These are phyloP conservation scores for Periophthalmus modestus DNA, from an alignment of 2,113 vertebrate species.

Conservation along the genomic window DNA sequence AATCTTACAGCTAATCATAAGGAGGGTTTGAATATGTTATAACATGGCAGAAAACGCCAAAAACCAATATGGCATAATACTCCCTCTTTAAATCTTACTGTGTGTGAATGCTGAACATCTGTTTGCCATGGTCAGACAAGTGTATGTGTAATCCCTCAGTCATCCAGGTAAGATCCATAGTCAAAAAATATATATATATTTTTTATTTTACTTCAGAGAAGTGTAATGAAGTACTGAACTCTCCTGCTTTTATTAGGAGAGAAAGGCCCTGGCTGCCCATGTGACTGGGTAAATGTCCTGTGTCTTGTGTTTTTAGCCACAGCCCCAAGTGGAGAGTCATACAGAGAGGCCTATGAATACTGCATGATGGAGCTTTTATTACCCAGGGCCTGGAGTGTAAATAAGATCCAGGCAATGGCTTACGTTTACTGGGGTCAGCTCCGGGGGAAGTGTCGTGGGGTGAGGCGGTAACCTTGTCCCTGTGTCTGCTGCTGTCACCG, in stretches of 20 bases:
- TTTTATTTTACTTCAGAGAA: too few species aligned
- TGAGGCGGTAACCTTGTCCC: slow-evolving; percentile 72
- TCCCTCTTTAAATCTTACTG: too few species aligned
- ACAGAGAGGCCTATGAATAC: slow-evolving; percentile 73
- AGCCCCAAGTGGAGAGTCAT: slow-evolving; percentile 56
- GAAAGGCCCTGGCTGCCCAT: slow-evolving; percentile 38
- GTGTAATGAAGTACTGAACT: background rate
- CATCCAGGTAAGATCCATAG: too few species aligned
- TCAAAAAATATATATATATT: too few species aligned
- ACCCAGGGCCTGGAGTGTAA: slow-evolving; percentile 73
- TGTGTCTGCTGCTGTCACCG: slow-evolving; percentile 60
- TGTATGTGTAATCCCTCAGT: too few species aligned
- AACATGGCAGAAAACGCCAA: too few species aligned
- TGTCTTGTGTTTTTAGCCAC: slow-evolving; percentile 51
- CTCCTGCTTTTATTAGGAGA: background rate
- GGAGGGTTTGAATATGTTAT: too few species aligned
- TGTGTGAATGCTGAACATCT: too few species aligned
- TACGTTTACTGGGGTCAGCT: slow-evolving; percentile 78
- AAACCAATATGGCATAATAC: too few species aligned
- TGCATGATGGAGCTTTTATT: slow-evolving; percentile 79
- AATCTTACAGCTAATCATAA: too few species aligned
- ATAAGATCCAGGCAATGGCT: slow-evolving; percentile 73
- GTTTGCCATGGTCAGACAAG: too few species aligned
- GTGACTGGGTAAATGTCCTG: slow-evolving; percentile 59
- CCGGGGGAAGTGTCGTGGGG: slow-evolving; percentile 66